Evolutionary conservation across 2,113 vertebrate species (phyloP), one percentile per base, ranked within the genome.

Genomic region (Daphoenositta chrysoptera): DNA sequence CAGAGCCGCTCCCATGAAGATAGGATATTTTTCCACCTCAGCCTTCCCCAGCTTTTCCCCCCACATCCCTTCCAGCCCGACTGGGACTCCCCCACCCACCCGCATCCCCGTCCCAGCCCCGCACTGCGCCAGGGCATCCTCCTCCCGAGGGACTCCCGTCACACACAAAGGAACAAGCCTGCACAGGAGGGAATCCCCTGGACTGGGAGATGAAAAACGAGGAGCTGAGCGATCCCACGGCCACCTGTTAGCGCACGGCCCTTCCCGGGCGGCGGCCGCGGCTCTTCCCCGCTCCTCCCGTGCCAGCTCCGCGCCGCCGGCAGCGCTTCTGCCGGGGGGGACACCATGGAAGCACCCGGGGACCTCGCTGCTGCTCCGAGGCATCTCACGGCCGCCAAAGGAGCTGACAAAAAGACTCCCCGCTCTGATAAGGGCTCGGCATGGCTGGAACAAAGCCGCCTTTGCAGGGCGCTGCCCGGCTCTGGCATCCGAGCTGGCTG

Each of bases 381-480:
- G 89, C 94, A 89, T 95, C 42, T 82, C 88, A 51, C 10, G 73
- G 60, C 69, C 70, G 51, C 89, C 17, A 4, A 19, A 88, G 85
- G 10, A 22, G 87, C 1, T 1, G 82, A 68, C 91, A 65, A 21
- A 96, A 96, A 87, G 93, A 97, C 96, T 92, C 93, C 96, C 78
- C 35, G 10, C 93, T 87, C 95, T 24, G 96, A 96, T 96, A 96
- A 70, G 19, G 16, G 42, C 84, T 71, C 40, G 89, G 84, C 87
- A 84, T 61, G 40, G 91, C 97, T 63, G 68, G 91, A 96, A 98
- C 98, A 98, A 98, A 96, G 92, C 95, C 60, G 54, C 79, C 97
- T 98, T 98, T 97, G 97, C 93, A 24, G 8, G 0, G 84, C 14
- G 76, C 95, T 72, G 9, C 88, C 73, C 92, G 93, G 91, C 92